Evolutionary conservation across 2,797 vertebrate species (phyloP).

Genomic region (Vireo griseus): DNA sequence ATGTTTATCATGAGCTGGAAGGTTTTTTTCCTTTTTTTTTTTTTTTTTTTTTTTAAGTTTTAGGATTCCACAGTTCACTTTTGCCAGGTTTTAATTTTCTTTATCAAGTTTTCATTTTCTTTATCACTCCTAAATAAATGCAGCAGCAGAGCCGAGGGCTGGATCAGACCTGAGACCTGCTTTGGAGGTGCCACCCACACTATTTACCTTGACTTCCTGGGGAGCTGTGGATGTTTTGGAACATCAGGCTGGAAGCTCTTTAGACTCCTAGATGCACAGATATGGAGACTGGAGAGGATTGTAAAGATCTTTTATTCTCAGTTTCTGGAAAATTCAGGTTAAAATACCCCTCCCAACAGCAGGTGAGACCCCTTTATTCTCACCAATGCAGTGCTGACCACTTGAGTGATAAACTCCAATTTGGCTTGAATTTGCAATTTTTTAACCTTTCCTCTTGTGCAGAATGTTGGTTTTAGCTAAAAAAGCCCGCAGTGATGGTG

Average conservation of each 20-base stretch:
- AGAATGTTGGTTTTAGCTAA: not conserved
- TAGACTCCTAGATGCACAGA: not conserved
- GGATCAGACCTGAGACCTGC: not conserved
- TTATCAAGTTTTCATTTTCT: not conserved
- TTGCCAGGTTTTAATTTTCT: conserved; percentile 10
- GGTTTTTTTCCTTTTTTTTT: not conserved
- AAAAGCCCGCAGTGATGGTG: not conserved
- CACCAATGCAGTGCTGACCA: not conserved
- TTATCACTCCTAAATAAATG: not conserved
- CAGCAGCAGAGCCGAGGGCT: not conserved
- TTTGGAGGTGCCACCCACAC: not conserved
- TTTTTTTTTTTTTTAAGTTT: not conserved
- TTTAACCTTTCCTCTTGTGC: not conserved
- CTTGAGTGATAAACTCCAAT: not conserved
- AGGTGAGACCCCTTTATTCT: not conserved
- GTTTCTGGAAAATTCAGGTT: not conserved
- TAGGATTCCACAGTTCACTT: conserved; percentile 19
- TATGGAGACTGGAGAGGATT: not conserved
- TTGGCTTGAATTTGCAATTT: not conserved
- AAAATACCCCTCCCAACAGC: not conserved
- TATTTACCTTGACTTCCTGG: not conserved
- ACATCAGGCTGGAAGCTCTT: not conserved
- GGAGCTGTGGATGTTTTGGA: not conserved
- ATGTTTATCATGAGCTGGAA: conserved; percentile 46
- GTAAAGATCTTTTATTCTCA: not conserved